These are phyloP conservation scores for Rhea pennata DNA, from an alignment of 2,113 vertebrate genomes.

Conservation along the genomic window DNA sequence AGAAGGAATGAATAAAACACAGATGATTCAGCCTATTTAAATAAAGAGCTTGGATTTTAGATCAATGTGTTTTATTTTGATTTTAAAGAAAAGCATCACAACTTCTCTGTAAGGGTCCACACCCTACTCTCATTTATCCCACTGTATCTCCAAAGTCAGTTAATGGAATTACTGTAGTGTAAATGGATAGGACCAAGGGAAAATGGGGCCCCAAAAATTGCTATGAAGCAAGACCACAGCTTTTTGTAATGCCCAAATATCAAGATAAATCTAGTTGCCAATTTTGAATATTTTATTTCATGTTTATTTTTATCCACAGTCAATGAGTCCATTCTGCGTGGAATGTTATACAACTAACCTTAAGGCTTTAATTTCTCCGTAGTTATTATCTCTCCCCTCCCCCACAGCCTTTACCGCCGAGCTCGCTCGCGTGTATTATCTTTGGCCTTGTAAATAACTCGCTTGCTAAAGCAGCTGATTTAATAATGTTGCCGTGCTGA, in stretches of 20 bases:
- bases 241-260: not conserved
- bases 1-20: not conserved
- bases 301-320: constrained; percentile 13
- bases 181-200: not conserved
- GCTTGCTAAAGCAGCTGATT: constrained; percentile 60
- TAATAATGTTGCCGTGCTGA: constrained; percentile 57
- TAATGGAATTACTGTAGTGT: not conserved
- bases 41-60: not conserved
- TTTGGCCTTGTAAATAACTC: constrained; percentile 59
- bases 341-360: constrained; percentile 74
- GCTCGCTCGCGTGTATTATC: not conserved
- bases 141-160: not conserved
- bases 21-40: not conserved
- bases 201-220: not conserved
- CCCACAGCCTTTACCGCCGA: not conserved
- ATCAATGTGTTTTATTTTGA: not conserved
- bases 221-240: not conserved
- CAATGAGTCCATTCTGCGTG: constrained; percentile 55
- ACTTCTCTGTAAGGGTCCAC: not conserved
- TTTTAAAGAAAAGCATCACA: not conserved
- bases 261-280: constrained; percentile 39
- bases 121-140: not conserved
- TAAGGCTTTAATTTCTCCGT: constrained; percentile 22
- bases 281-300: constrained; percentile 11
- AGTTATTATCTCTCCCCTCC: not conserved